Evolutionary conservation across 2,113 vertebrate genomes (phyloP).

Genomic region (Hippocampus mohnikei): DNA sequence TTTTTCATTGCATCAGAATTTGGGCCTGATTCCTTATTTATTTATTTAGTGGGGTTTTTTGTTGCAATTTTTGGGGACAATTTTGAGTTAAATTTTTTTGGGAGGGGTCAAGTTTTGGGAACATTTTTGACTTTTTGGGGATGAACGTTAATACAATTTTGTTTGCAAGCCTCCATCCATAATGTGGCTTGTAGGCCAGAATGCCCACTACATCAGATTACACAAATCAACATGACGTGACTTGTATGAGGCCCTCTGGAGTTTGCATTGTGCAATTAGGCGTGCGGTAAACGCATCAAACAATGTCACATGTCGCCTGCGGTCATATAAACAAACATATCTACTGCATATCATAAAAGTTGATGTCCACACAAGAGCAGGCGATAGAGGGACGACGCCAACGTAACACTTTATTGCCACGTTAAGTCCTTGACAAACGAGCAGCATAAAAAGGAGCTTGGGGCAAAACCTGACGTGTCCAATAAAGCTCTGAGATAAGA

Average conservation of each 20-base stretch:
- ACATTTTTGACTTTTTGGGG: no score
- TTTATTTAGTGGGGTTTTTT: no score
- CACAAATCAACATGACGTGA: background rate
- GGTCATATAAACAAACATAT: background rate
- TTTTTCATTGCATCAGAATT: background rate
- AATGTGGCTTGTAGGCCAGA: background rate
- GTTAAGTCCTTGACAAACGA: slow-evolving; percentile 1
- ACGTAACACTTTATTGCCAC: background rate
- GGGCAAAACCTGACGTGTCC: background rate
- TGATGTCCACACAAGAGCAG: slow-evolving; percentile 2
- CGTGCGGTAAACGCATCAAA: background rate
- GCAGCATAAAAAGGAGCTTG: background rate
- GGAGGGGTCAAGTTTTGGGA: no score
- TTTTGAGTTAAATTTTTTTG: no score
- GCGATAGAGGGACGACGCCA: background rate
- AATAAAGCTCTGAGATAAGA: background rate
- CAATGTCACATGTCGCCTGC: background rate
- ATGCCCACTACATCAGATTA: background rate
- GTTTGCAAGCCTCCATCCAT: background rate
- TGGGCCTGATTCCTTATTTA: no score
- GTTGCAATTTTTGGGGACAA: no score
- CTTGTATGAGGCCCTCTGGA: background rate
- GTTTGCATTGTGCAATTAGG: background rate
- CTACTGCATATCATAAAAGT: background rate
- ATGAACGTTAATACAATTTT: no score